Conservation (phyloP, 2,113 vertebrate species). For the Vulpes lagopus region DNA sequence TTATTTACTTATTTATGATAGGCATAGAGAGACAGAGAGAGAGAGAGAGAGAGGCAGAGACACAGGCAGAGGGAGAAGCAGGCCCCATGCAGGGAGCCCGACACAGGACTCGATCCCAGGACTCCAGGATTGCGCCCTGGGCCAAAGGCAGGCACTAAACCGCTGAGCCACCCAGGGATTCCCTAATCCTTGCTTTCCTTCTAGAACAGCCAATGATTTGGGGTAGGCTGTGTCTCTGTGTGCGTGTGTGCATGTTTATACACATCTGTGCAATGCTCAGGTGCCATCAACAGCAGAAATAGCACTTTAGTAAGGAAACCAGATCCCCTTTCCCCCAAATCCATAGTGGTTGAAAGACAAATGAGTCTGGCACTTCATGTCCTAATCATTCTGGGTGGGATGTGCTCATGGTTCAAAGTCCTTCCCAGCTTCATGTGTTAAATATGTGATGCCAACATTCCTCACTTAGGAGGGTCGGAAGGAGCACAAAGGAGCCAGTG, state of each 20-base stretch:
- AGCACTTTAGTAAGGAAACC: not conserved
- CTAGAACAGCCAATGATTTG: not conserved
- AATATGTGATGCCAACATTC: not conserved
- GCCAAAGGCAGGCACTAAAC: no score
- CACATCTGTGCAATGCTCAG: not conserved
- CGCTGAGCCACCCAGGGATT: no score
- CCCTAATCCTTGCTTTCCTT: not conserved
- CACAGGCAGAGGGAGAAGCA: no score
- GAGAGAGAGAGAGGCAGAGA: no score
- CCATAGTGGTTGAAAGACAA: not conserved
- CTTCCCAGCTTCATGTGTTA: not conserved
- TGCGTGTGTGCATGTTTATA: not conserved
- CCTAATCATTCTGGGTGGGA: not conserved
- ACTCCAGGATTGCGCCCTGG: no score
- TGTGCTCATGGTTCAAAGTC: not conserved
- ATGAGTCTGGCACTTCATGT: not conserved
- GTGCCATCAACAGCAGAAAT: not conserved
- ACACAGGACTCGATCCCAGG: no score
- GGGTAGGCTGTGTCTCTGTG: not conserved
- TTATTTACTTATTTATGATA: no score
- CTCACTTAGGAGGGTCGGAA: not conserved
- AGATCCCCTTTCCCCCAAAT: accelerated
- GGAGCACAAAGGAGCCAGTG: not conserved
- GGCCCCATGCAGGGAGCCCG: no score
- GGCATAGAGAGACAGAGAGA: no score